Evolutionary conservation across 1,140 invertebrate species (phyloP).

Genomic region (Arctopsyche grandis): DNA sequence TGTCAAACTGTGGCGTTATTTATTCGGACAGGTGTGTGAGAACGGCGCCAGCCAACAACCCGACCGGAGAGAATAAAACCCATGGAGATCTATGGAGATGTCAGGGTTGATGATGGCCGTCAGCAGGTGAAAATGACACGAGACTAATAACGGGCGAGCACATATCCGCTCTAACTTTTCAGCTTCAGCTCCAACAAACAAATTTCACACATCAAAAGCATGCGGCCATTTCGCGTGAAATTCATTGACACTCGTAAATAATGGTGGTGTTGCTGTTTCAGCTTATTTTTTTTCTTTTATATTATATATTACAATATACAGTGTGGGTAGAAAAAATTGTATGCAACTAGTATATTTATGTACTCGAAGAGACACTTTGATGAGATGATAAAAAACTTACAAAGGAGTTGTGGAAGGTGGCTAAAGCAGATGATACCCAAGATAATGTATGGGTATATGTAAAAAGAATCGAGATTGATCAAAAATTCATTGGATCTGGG

Average conservation of each 20-base stretch:
- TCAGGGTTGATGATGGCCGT: not conserved
- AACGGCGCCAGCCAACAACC: not conserved
- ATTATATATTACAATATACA: too few species aligned
- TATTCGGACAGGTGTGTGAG: slow-evolving; percentile 13
- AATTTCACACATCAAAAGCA: not conserved
- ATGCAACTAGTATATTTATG: too few species aligned
- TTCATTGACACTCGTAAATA: not conserved
- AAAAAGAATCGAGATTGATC: too few species aligned
- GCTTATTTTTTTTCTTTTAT: not conserved
- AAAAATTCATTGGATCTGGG: too few species aligned
- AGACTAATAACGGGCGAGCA: not conserved
- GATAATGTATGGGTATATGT: too few species aligned
- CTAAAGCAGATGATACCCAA: too few species aligned
- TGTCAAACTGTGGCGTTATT: not conserved
- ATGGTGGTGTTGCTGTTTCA: not conserved
- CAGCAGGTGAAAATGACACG: slow-evolving; percentile 9
- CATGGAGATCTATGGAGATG: slow-evolving; percentile 16
- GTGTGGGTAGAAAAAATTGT: too few species aligned
- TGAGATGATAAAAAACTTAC: too few species aligned
- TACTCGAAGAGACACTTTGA: too few species aligned
- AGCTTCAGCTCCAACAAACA: not conserved
- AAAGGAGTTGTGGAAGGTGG: too few species aligned
- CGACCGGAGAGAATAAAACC: too few species aligned
- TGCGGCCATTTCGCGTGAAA: not conserved
- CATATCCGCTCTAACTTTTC: not conserved